These are phyloP conservation scores for Sebastes taczanowskii DNA, from an alignment of 2,797 vertebrate genomes.

Conservation along the genomic window DNA sequence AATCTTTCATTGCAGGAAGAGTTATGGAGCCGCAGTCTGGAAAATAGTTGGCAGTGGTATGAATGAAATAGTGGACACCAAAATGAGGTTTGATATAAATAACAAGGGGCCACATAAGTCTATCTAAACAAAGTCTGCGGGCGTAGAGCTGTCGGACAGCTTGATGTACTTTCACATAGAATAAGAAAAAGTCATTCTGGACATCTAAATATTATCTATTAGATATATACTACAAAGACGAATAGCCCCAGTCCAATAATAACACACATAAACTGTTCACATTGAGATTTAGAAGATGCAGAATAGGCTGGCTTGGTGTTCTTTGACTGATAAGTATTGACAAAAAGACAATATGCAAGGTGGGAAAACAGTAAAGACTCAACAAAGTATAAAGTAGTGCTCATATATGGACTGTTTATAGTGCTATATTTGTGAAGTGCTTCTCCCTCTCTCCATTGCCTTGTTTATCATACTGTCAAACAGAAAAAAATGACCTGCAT, in stretches of 20 bases:
- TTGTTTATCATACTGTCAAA: constrained; percentile 71
- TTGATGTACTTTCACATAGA: constrained; percentile 15
- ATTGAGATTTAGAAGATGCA: not conserved
- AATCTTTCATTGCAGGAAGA: constrained; percentile 78
- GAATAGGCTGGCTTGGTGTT: not conserved
- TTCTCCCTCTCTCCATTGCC: constrained; percentile 15
- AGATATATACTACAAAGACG: not conserved
- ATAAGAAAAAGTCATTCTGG: not conserved
- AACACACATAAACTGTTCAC: constrained; percentile 3
- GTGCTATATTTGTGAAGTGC: constrained; percentile 31
- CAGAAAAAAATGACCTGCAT: constrained; percentile 46
- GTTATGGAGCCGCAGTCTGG: constrained; percentile 69
- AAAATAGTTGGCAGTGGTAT: constrained; percentile 71
- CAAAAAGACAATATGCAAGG: not conserved
- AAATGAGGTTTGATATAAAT: constrained; percentile 74
- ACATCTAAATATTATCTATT: constrained; percentile 8
- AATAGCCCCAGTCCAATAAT: not conserved
- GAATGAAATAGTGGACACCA: constrained; percentile 71
- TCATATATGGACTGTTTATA: constrained; percentile 33
- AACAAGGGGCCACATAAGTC: constrained; percentile 51
- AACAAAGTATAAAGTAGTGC: not conserved
- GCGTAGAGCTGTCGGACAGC: not conserved
- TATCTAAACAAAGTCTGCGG: constrained; percentile 70
- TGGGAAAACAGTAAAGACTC: not conserved
- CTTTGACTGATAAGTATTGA: not conserved